A percentile compares a stretch with the other conserved stretches of the same genome.
Evolutionary conservation across 2,888 invertebrate species (phyloP).

Genomic region (Drosophila suboccidentalis): DNA sequence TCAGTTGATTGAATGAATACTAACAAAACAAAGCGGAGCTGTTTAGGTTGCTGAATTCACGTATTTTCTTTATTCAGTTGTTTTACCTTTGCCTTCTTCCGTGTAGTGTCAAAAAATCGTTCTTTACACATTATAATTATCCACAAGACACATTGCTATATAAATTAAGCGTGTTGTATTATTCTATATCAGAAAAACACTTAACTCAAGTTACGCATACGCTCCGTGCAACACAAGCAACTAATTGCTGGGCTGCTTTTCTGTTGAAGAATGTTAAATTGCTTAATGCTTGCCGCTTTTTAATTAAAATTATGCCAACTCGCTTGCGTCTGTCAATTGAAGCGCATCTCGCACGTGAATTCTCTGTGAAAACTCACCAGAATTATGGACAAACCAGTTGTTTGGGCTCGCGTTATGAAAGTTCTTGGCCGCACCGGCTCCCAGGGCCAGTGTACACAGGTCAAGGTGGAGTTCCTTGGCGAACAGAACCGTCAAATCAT

Average conservation of each 20-base stretch:
- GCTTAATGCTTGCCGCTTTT: slow-evolving; percentile 51
- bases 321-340: slow-evolving; percentile 77
- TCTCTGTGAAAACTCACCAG: slow-evolving; percentile 61
- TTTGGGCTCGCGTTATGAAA: slow-evolving; percentile 97
- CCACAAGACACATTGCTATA: slow-evolving; percentile 4
- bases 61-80: too few relatives aligned
- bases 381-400: slow-evolving; percentile 94
- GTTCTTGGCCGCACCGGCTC: slow-evolving; percentile 99
- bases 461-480: slow-evolving; percentile 98
- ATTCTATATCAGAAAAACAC: slow-evolving; percentile 3
- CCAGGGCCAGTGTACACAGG: slow-evolving; percentile 99
- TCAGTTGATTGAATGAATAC: too few relatives aligned
- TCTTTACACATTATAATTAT: slow-evolving; percentile 15
- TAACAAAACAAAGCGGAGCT: too few relatives aligned
- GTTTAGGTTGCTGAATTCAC: too few relatives aligned
- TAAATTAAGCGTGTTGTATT: slow-evolving; percentile 1
- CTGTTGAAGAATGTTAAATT: slow-evolving; percentile 26
- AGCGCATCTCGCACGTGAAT: slow-evolving; percentile 79
- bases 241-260: slow-evolving; percentile 57
- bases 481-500: slow-evolving; percentile 99
- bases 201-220: slow-evolving; percentile 40
- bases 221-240: slow-evolving; percentile 36
- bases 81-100: background rate
- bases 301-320: slow-evolving; percentile 71
- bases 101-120: background rate